Base-by-base conservation (phyloP, 2,113 vertebrate genomes). In the Serilophus lunatus region DNA sequence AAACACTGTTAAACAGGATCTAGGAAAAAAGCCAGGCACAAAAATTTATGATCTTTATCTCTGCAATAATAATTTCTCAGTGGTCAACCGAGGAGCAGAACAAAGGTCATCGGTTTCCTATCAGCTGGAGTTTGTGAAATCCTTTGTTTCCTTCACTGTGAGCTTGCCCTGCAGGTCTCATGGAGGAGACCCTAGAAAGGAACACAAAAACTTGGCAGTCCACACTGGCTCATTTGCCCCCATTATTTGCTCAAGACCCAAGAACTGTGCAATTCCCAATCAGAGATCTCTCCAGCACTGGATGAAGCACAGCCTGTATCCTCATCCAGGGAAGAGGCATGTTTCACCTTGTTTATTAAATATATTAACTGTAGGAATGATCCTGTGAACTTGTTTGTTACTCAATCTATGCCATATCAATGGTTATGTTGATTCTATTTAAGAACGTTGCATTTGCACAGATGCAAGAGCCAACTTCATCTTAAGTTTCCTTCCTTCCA, bases 1-100 rank as follows among this genome's bases (percentile, higher is more conserved):
- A 95, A 95, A 79, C 56, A 74, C 85, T 93, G 71, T 92, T 97
- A 87, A 96, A 92, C 92, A 95, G 94, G 90, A 94, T 94, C 82
- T 94, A 95, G 96, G 94, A 92, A 91, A 92, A 91, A 80, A 95
- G 90, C 94, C 94, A 96, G 90, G 51, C 86, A 79, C 66, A 80
- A 82, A 89, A 95, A 96, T 44, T 83, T 86, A 95, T 80, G 90
- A 93, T 92, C 78, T 83, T 96, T 95, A 95, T 93, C 93, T 93
- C 74, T 89, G 86, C 75, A 94, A 85, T 87, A 96, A 94, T 86
- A 88, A 92, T 86, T 89, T 89, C 93, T 82, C 60, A 84, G 69
- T 91, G 88, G 95, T 90, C 95, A 93, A 33, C 63, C 0, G 3
- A 95, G 80, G 83, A 96, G 74, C 72, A 70, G 87, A 80, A 57